Evolutionary conservation across 2,113 vertebrate genomes (phyloP).

Genomic region (Varanus salvator): DNA sequence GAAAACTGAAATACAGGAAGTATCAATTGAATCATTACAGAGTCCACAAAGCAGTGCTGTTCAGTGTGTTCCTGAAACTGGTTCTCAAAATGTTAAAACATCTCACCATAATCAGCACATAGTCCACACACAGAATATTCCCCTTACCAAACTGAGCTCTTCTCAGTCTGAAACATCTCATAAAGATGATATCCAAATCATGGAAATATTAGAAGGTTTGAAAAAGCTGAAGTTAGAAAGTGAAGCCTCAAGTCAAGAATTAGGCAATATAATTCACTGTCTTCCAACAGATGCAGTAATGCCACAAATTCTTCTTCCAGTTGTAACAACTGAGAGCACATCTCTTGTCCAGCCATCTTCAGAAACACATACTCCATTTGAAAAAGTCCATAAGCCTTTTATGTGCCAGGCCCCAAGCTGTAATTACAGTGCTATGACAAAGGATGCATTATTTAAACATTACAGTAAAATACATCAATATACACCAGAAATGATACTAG

Average conservation of each 20-base stretch:
- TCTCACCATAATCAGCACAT: constrained; percentile 58
- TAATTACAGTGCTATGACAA: constrained; percentile 89
- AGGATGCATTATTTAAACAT: constrained; percentile 93
- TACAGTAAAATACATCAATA: constrained; percentile 92
- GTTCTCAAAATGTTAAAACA: constrained; percentile 55
- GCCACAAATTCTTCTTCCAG: constrained; percentile 65
- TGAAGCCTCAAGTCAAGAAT: constrained; percentile 65
- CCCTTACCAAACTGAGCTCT: constrained; percentile 57
- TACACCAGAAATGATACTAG: constrained; percentile 88
- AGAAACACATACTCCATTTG: constrained; percentile 72
- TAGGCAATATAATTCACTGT: constrained; percentile 60
- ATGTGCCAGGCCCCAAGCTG: constrained; percentile 87
- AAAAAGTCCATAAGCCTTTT: constrained; percentile 85
- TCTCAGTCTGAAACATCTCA: constrained; percentile 68
- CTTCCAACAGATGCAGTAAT: constrained; percentile 54
- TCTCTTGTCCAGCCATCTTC: constrained; percentile 68
- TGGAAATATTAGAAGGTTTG: constrained; percentile 87
- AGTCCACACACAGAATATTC: constrained; percentile 31
- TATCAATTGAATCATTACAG: constrained; percentile 56
- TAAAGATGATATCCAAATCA: constrained; percentile 81
- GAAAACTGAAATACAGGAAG: constrained; percentile 76
- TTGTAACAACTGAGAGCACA: constrained; percentile 59
- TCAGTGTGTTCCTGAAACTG: constrained; percentile 62
- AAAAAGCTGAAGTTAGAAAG: constrained; percentile 86
- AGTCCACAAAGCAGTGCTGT: constrained; percentile 69